Evolutionary conservation across 1,140 invertebrate species (phyloP).

Genomic region (Periplaneta americana): DNA sequence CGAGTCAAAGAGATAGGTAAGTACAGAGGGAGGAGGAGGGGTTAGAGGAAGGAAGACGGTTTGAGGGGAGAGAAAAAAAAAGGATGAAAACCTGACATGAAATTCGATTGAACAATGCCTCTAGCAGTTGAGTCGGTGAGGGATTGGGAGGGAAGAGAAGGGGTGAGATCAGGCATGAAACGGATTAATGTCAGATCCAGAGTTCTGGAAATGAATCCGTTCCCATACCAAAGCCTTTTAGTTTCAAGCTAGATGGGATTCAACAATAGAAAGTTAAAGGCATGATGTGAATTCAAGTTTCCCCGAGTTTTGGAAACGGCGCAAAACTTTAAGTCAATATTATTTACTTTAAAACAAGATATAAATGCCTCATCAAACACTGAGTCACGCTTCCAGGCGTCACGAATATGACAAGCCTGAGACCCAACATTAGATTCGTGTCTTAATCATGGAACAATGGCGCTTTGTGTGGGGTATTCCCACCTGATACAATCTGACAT

Average conservation of each 20-base stretch:
- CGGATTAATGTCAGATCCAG: background rate
- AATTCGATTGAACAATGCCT: background rate
- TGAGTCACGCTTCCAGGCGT: background rate
- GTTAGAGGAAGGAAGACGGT: background rate
- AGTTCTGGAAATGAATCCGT: background rate
- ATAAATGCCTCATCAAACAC: background rate
- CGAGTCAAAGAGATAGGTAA: background rate
- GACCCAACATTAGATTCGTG: background rate
- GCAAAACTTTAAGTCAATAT: background rate
- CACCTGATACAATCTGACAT: background rate
- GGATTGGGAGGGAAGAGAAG: background rate
- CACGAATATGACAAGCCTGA: background rate
- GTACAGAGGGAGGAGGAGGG: background rate
- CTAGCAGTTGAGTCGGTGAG: background rate
- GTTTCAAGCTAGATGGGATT: too few species aligned
- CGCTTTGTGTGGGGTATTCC: background rate
- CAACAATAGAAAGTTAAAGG: background rate
- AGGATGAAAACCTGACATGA: background rate
- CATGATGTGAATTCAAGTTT: too few species aligned
- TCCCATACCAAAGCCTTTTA: background rate
- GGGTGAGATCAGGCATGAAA: background rate
- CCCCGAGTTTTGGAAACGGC: too few species aligned
- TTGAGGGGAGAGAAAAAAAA: background rate
- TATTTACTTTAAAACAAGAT: background rate
- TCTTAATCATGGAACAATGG: background rate